Evolutionary conservation across 37 sponge, comb jelly and placozoan species (phyloP), one percentile per base, ranked within the genome.

Genomic region (Ephydatia muelleri): DNA sequence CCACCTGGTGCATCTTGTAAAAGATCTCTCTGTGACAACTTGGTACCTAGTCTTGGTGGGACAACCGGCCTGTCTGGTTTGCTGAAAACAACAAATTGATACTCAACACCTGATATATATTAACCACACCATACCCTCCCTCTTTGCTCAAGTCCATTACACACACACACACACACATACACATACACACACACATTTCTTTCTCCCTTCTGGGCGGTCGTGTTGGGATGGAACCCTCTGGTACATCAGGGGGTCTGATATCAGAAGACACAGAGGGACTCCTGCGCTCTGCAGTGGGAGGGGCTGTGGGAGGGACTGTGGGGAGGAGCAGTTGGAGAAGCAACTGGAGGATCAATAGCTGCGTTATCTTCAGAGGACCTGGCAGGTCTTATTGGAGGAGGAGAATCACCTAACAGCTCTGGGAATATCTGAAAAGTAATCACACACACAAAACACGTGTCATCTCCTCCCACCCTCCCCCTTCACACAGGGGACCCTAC

Each of bases 401-500:
- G 21, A 19, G 47, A 49, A 14, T 25, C 29, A 30, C 22, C 29
- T 26, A 14, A 35, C 67, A 34, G 34, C 72, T 73, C 74, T 5
- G 74, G 74, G 74, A 73, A 31, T 38, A 73, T 73, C 74, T 73
- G 36, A 22, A 6, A 25, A 8, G 32, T 31, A 34, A 73, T 19
- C 34, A 68, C 29, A 30, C 3, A 11, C 5, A 68, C 5, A 29
- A 8, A 5, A 77, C n/a, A n/a, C 79, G 48, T 3, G 30, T 33
- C 38, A 65, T 32, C n/a, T 37, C 74, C 74, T 33, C 69, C 14
- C 70, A 81, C 38, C 67, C 37, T 38, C 26, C 1, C 82, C 14
- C 71, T 36, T n/a, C 64, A 32, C 76, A 2, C 75, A 49, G n/a
- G n/a, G n/a, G 47, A 32, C 69, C 82, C 38, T 37, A 92, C 94